Evolutionary conservation across 2,797 vertebrate species (phyloP).

Genomic region (Acanthurus tractus): DNA sequence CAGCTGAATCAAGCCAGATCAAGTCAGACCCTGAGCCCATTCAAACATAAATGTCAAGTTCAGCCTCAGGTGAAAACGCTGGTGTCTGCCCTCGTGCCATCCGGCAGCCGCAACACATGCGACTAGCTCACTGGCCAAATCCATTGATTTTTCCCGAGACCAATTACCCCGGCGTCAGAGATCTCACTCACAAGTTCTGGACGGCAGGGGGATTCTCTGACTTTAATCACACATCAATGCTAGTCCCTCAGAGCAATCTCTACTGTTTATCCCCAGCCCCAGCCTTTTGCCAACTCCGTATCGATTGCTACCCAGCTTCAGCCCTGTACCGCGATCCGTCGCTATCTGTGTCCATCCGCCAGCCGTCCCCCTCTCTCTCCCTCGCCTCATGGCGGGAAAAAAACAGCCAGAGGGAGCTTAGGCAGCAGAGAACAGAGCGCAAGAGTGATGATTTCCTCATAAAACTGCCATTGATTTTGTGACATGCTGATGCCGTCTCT

Average conservation of each 20-base stretch:
- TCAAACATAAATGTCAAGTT: constrained; percentile 70
- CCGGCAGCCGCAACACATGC: constrained; percentile 52
- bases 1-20: constrained; percentile 30
- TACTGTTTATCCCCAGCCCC: constrained; percentile 77
- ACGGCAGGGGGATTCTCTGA: constrained; percentile 71
- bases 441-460: constrained; percentile 78
- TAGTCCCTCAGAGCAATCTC: constrained; percentile 74
- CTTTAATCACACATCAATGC: constrained; percentile 85
- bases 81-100: constrained; percentile 33
- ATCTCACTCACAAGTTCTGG: constrained; percentile 81
- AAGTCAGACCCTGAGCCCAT: constrained; percentile 35
- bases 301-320: constrained; percentile 73
- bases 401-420: constrained; percentile 53
- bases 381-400: constrained; percentile 36
- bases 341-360: constrained; percentile 64
- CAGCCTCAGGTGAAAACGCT: constrained; percentile 70
- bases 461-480: constrained; percentile 81
- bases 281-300: constrained; percentile 68
- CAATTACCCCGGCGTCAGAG: constrained; percentile 83
- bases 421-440: constrained; percentile 25
- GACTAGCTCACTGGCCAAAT: constrained; percentile 69
- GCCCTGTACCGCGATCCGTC: constrained; percentile 52
- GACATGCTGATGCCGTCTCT: constrained; percentile 69
- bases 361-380: constrained; percentile 32
- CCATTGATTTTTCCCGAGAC: constrained; percentile 81